A percentile compares a stretch with the other conserved stretches of the same genome.
phyloP scores from a whole-genome alignment of 2,797 vertebrate genomes.

The Sciurus vulgaris region DNA sequence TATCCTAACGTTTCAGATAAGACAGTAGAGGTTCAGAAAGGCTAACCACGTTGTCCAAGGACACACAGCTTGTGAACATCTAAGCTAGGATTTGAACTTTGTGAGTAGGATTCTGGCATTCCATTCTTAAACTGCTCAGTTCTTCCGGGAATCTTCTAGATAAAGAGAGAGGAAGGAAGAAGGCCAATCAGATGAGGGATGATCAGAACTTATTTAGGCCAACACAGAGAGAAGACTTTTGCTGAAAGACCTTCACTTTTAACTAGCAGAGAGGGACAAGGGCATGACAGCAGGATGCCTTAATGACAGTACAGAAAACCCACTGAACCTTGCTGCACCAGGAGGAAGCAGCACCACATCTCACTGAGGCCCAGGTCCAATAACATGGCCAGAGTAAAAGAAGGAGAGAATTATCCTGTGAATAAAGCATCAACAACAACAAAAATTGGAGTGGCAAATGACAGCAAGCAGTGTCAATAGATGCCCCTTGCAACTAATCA shows the following conservation, averaged over 20 bases:
- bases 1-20: background rate
- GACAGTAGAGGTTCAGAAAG: background rate
- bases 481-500: conserved; percentile 67
- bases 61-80: background rate
- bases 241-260: conserved; percentile 5
- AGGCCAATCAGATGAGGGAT: background rate
- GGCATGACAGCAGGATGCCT: background rate
- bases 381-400: background rate
- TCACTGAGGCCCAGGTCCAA: background rate
- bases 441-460: conserved; percentile 45
- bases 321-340: background rate
- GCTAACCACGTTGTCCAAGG: background rate
- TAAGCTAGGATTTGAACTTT: conserved; percentile 11
- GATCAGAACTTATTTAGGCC: background rate
- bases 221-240: conserved; percentile 1
- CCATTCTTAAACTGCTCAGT: background rate
- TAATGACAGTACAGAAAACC: background rate
- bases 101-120: background rate
- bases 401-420: background rate
- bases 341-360: background rate
- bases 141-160: background rate
- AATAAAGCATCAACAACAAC: background rate
- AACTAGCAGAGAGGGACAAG: background rate
- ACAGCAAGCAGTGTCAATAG: conserved; percentile 60
- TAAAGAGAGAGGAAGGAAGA: conserved; percentile 5